These are phyloP conservation scores for Lerema accius DNA, from an alignment of 1,140 invertebrate species.

Conservation along the genomic window DNA sequence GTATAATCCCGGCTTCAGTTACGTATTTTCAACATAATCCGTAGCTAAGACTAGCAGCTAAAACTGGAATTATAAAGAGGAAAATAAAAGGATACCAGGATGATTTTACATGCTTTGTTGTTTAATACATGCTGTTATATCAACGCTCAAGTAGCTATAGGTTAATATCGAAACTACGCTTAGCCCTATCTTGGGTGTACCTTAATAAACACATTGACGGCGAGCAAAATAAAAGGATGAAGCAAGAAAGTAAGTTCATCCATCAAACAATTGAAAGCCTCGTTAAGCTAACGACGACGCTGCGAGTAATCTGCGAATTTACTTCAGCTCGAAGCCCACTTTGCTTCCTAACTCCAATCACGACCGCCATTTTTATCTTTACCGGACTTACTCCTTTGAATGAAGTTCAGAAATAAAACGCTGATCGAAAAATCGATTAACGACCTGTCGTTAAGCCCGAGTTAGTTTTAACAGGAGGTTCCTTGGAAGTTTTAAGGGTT, in stretches of 20 bases:
- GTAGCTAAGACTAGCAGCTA: no score
- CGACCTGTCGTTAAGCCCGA: background rate
- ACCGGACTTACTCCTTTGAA: slow-evolving; percentile 14
- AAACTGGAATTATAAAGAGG: no score
- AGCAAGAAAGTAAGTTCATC: background rate
- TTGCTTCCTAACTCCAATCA: slow-evolving; percentile 19
- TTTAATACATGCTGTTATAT: no score
- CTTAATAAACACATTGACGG: no score
- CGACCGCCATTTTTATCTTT: slow-evolving; percentile 16
- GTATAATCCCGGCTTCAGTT: no score
- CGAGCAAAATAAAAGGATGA: background rate
- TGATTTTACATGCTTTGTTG: no score
- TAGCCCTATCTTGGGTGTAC: no score
- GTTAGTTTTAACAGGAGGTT: background rate
- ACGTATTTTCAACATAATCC: no score
- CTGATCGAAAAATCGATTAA: slow-evolving; percentile 14
- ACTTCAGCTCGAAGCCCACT: slow-evolving; percentile 23
- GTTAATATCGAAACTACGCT: no score
- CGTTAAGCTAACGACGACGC: slow-evolving; percentile 19
- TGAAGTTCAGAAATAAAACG: slow-evolving; percentile 10
- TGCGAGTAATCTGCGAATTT: slow-evolving; percentile 19
- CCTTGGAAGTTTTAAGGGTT: background rate
- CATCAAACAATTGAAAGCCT: slow-evolving; percentile 13
- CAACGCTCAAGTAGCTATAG: no score
- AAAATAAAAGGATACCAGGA: no score